phyloP scores from a whole-genome alignment of 2,888 invertebrate genomes.

The Ellobium chinense region DNA sequence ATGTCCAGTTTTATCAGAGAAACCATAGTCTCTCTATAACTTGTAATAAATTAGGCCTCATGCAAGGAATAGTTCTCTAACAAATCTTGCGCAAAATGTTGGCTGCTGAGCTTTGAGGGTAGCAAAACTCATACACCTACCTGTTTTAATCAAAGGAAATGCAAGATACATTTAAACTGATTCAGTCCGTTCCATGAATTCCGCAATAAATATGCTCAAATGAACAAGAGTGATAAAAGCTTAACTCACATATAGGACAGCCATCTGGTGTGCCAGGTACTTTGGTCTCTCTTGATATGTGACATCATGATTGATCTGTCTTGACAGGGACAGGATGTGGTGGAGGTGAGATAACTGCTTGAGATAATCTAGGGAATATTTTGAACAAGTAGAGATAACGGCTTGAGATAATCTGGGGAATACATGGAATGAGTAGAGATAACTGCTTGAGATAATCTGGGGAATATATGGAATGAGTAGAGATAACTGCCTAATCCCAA shows the following conservation, averaged over 20 bases:
- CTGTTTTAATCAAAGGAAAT: no score
- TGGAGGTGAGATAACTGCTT: constrained; percentile 57
- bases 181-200: no score
- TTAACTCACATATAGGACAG: constrained; percentile 71
- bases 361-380: constrained; percentile 59
- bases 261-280: constrained; percentile 71
- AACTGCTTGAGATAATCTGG: not conserved
- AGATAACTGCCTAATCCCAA: not conserved
- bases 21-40: no score
- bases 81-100: no score
- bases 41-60: no score
- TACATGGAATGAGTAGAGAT: not conserved
- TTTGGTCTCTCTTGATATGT: constrained; percentile 61
- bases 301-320: constrained; percentile 67
- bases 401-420: not conserved
- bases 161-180: no score
- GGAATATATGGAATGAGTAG: not conserved
- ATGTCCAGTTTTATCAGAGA: no score
- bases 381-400: not conserved
- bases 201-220: no score
- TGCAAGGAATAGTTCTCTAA: no score
- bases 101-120: no score
- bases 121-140: no score
- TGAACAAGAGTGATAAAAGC: no score
- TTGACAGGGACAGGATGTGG: constrained; percentile 61